Percentiles rank a stretch among this genome's conserved stretches.
phyloP scores from a whole-genome alignment of 2,888 invertebrate genomes.

The Herminia tarsipennalis region DNA sequence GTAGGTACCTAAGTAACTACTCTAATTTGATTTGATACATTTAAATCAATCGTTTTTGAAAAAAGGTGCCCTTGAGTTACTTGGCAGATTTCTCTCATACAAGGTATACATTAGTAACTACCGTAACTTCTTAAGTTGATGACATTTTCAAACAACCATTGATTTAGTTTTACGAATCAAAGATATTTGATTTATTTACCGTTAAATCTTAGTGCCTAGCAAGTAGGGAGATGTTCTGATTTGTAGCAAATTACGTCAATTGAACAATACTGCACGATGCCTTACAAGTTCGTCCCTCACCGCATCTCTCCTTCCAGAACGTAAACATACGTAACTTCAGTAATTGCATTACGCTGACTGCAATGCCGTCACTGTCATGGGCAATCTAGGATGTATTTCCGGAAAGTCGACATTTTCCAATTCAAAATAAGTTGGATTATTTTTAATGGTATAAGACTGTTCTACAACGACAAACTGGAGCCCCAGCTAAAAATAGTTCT shows the following conservation, averaged over 20 bases:
- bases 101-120: no score
- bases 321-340: conserved; percentile 55
- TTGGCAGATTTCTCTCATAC: no score
- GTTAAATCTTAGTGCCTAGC: neutral
- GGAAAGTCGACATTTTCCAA: conserved; percentile 14
- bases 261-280: conserved; percentile 50
- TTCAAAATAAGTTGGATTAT: neutral
- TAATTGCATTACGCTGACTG: conserved; percentile 73
- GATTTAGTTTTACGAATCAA: no score
- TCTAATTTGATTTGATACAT: no score
- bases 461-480: no score
- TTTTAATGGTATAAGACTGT: no score
- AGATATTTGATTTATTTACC: no score
- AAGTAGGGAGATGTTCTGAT: neutral
- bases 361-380: conserved; percentile 49
- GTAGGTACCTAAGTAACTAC: no score
- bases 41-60: no score
- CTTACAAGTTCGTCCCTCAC: conserved; percentile 61
- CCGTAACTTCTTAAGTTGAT: no score
- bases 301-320: conserved; percentile 58
- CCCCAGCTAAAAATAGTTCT: neutral
- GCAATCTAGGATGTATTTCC: conserved; percentile 36
- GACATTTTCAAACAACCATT: no score
- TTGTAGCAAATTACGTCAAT: conserved; percentile 36
- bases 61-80: no score